Evolutionary conservation across 2,113 vertebrate species (phyloP).

Genomic region (Hippopotamus amphibius): DNA sequence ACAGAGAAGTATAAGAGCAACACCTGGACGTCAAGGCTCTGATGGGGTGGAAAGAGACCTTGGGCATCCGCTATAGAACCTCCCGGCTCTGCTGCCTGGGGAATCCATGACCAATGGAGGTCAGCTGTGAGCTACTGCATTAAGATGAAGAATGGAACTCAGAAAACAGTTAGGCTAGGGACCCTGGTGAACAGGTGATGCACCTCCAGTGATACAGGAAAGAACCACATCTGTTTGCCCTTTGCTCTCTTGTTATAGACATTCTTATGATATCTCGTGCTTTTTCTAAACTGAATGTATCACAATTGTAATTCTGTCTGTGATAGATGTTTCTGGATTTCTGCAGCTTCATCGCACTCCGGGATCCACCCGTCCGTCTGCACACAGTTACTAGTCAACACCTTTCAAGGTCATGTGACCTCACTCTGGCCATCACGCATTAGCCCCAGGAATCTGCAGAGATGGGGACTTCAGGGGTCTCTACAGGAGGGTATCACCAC

Average conservation of each 20-base stretch:
- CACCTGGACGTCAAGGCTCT: accelerated
- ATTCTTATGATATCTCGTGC: not conserved
- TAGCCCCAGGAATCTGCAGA: not conserved
- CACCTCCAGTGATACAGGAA: accelerated
- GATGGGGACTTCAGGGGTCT: accelerated
- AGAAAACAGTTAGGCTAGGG: accelerated
- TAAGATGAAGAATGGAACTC: accelerated
- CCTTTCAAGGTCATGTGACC: not conserved
- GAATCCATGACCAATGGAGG: accelerated
- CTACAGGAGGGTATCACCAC: too few relatives aligned
- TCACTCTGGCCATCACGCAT: not conserved
- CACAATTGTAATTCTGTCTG: not conserved
- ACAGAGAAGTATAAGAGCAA: accelerated
- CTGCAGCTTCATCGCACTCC: too few relatives aligned
- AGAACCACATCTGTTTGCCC: not conserved
- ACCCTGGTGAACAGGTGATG: accelerated
- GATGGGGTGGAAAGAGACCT: not conserved
- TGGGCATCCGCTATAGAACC: accelerated
- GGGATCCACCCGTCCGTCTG: not conserved
- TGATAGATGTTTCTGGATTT: too few relatives aligned
- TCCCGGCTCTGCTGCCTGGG: too few relatives aligned
- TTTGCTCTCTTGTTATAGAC: accelerated
- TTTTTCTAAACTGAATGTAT: not conserved
- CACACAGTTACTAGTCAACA: accelerated
- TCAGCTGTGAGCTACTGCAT: not conserved